phyloP scores from a whole-genome alignment of 2,113 vertebrate species.

The Peromyscus maniculatus region DNA sequence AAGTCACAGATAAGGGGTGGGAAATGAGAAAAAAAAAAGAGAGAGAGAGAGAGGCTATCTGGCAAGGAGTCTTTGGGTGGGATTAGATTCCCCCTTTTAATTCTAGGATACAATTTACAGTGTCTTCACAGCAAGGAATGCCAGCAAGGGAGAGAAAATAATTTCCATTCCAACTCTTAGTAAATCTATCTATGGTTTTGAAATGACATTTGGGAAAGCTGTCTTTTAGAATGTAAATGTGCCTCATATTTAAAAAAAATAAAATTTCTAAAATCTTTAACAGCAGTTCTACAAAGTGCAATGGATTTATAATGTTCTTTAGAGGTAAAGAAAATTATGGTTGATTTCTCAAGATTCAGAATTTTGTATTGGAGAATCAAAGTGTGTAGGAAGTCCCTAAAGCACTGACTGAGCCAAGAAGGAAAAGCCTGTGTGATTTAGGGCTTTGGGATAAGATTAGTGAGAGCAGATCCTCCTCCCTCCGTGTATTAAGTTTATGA shows the following conservation, averaged over 20 bases:
- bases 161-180: conserved; percentile 58
- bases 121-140: conserved; percentile 43
- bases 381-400: background rate
- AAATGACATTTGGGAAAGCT: conserved; percentile 75
- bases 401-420: background rate
- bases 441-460: background rate
- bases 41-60: conserved; percentile 24
- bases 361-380: conserved; percentile 35
- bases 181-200: conserved; percentile 62
- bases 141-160: conserved; percentile 44
- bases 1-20: conserved; percentile 66
- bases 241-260: conserved; percentile 1
- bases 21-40: background rate
- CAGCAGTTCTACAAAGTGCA: conserved; percentile 40
- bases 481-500: background rate
- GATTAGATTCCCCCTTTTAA: conserved; percentile 1
- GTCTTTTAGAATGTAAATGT: conserved; percentile 59
- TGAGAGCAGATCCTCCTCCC: background rate
- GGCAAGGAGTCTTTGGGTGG: background rate
- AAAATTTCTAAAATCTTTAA: conserved; percentile 54
- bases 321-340: background rate
- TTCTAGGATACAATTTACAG: background rate
- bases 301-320: conserved; percentile 1
- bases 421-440: background rate
- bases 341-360: background rate